These are phyloP conservation scores for Tetranychus truncatus DNA, from an alignment of 2,888 invertebrate species.

Conservation along the genomic window DNA sequence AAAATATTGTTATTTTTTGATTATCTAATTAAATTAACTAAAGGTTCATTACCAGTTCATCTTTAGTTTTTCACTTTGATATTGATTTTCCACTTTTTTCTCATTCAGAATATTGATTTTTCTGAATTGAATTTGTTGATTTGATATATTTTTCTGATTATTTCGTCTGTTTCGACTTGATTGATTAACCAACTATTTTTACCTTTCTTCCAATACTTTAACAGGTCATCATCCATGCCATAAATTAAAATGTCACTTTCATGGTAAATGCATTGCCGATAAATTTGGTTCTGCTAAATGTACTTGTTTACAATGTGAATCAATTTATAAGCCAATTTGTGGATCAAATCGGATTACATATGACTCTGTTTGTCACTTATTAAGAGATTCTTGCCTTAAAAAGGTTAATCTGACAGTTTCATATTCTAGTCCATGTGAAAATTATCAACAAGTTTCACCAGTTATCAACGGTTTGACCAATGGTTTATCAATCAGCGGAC, in stretches of 20 bases:
- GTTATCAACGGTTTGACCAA: not conserved
- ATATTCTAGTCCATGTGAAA: not conserved
- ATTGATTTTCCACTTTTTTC: no score
- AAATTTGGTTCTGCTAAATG: constrained; percentile 20
- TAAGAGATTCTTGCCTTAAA: not conserved
- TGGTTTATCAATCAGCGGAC: not conserved
- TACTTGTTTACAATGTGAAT: constrained; percentile 23
- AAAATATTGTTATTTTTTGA: no score
- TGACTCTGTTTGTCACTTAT: constrained; percentile 2
- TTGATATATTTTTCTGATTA: not conserved
- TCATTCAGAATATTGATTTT: not conserved
- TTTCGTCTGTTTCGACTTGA: not conserved
- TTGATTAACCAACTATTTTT: not conserved
- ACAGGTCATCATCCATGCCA: constrained; percentile 12
- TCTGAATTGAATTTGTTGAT: not conserved
- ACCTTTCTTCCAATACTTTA: not conserved
- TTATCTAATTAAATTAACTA: no score
- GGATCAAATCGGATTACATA: constrained; percentile 21
- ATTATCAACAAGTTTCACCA: not conserved
- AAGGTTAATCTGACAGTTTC: not conserved
- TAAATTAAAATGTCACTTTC: not conserved
- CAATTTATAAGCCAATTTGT: constrained; percentile 25
- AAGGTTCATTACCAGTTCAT: no score
- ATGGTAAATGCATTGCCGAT: not conserved
- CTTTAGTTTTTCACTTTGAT: no score